Evolutionary conservation across 2,113 vertebrate genomes (phyloP), one percentile per base, ranked within the genome.

Genomic region (Struthio camelus): DNA sequence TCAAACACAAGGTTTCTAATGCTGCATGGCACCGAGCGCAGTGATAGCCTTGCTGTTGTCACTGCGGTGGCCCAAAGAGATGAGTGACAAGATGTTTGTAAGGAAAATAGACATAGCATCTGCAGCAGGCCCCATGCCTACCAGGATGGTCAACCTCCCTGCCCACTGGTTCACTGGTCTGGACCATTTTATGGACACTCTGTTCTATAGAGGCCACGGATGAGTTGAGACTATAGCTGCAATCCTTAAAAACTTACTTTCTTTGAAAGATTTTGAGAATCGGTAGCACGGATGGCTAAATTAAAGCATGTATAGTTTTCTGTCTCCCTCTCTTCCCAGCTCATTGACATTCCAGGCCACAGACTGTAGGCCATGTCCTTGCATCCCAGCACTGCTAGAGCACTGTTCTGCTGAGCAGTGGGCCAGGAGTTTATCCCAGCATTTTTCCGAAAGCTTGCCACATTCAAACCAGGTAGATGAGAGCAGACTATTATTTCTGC

Each of bases 91-190:
- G 70, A 4, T 42, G 20, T 77, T 42, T 34, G 13, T 18, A 50
- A 50, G n/a, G 19, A 20, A 14, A 50, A 42, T 5, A 65, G 48
- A 42, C 24, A 28, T 32, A 48, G 20, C 46, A 25, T 28, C 38
- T 18, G 10, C 9, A 34, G 51, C 54, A 53, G 23, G 12, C 48
- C 34, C 46, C 12, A 3, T 9, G 40, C 27, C 3, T 28, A 40
- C 30, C 36, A 17, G 30, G n/a, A 32, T 34, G 17, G 17, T 58
- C 50, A 65, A 14, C 8, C 30, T 61, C 62, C 42, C 34, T 34
- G 10, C 10, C 32, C 23, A 18, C 32, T 64, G 40, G 30, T 36
- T n/a, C 38, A 58, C 30, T 48, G 2, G 0, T 23, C n/a, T n/a
- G 36, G 20, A 61, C 32, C 22, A 11, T 36, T 42, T 50, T 11